phyloP scores from a whole-genome alignment of 2,797 vertebrate species.

The Poecilia wingei region DNA sequence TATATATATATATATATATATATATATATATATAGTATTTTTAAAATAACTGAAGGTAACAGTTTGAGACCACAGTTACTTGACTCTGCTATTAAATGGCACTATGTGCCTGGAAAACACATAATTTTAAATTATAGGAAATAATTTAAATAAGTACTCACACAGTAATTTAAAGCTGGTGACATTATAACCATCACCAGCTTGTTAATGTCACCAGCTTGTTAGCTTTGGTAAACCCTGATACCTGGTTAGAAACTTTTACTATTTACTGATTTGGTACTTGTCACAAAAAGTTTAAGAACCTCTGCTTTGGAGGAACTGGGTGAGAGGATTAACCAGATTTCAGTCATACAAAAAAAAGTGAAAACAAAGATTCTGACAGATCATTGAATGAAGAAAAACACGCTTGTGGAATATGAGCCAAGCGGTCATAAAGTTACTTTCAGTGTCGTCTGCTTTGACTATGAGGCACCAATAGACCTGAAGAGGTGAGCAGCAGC shows the following conservation, averaged over 20 bases:
- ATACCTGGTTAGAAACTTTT: not conserved
- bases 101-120: no score
- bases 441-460: not conserved
- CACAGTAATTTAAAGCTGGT: not conserved
- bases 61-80: no score
- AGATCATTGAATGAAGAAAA: not conserved
- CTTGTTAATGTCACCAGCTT: no score
- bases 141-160: not conserved
- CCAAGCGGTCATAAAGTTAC: not conserved
- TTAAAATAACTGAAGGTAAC: no score
- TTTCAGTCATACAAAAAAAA: not conserved
- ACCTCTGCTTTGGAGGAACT: not conserved
- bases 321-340: not conserved
- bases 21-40: no score
- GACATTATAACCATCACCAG: not conserved
- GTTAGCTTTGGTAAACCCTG: not conserved
- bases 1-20: no score
- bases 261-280: not conserved
- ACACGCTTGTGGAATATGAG: not conserved
- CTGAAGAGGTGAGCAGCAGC: not conserved
- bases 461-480: not conserved
- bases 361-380: not conserved
- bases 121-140: not conserved
- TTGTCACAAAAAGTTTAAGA: not conserved
- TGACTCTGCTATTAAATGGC: no score